A percentile compares a stretch with the other conserved stretches of the same genome.
phyloP scores from a whole-genome alignment of 2,113 vertebrate genomes.

The Triplophysa dalaica region DNA sequence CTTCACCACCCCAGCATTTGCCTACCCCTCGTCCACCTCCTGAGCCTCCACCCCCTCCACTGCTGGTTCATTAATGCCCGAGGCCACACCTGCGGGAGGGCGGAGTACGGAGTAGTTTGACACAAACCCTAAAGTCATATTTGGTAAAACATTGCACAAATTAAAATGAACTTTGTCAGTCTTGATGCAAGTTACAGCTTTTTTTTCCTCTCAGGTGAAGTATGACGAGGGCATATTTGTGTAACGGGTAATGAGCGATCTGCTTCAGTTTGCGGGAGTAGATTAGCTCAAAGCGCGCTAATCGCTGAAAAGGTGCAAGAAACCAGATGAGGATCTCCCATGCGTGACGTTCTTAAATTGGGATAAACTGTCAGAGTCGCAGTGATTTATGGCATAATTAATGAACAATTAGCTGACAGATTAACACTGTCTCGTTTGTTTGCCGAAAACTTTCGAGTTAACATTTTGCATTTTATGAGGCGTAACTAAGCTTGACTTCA shows the following conservation, averaged over 20 bases:
- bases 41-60: too few species aligned
- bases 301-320: slow-evolving; percentile 4
- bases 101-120: too few species aligned
- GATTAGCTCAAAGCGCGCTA: slow-evolving; percentile 21
- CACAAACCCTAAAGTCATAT: too few species aligned
- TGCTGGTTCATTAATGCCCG: too few species aligned
- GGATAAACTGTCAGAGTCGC: slow-evolving; percentile 80
- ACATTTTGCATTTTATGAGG: slow-evolving; percentile 30
- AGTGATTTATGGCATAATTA: slow-evolving; percentile 89
- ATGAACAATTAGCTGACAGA: slow-evolving; percentile 84
- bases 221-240: slow-evolving; percentile 18
- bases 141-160: too few species aligned
- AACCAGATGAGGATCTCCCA: slow-evolving; percentile 46
- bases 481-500: slow-evolving; percentile 16
- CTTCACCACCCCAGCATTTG: too few species aligned
- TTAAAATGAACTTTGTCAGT: too few species aligned
- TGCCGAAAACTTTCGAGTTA: slow-evolving; percentile 44
- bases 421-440: slow-evolving; percentile 64
- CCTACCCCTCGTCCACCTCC: too few species aligned
- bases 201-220: not conserved
- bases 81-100: too few species aligned
- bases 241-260: slow-evolving; percentile 20
- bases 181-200: not conserved
- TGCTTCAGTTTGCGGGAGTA: slow-evolving; percentile 30
- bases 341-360: slow-evolving; percentile 70